A percentile compares a stretch with the other conserved stretches of the same genome.
Conservation (phyloP, 2,797 vertebrate species). For the Eidolon dupreanum region DNA sequence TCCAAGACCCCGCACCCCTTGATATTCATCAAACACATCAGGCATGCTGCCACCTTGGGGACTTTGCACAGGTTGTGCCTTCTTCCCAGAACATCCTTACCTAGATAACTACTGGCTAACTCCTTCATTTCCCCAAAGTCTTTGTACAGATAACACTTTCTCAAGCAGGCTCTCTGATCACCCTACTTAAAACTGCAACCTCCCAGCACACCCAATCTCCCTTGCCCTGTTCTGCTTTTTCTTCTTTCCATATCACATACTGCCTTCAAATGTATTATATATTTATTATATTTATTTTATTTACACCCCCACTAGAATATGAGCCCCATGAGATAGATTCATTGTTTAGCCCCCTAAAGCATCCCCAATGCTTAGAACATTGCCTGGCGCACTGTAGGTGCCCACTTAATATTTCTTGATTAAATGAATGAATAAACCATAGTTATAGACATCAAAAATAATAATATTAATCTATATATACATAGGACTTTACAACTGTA, state of each 20-base stretch:
- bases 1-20: not conserved
- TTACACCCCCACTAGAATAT: too few species aligned
- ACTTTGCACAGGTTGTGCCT: not conserved
- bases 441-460: not conserved
- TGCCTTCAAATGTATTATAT: not conserved
- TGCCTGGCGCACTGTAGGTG: not conserved
- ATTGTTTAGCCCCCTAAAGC: not conserved
- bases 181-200: not conserved
- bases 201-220: not conserved
- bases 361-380: not conserved
- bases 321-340: not conserved
- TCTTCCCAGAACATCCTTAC: not conserved
- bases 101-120: not conserved
- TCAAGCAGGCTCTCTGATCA: not conserved
- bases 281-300: not conserved
- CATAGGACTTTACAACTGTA: not conserved
- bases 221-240: not conserved
- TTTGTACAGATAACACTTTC: not conserved
- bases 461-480: not conserved
- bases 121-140: not conserved
- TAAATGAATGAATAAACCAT: not conserved
- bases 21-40: not conserved
- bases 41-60: not conserved
- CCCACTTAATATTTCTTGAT: not conserved
- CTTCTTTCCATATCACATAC: not conserved